Percentiles rank a stretch among this genome's conserved stretches.
phyloP scores from a whole-genome alignment of 35 echinoderm and acorn worm genomes.

The Ophiothrix spiculata region DNA sequence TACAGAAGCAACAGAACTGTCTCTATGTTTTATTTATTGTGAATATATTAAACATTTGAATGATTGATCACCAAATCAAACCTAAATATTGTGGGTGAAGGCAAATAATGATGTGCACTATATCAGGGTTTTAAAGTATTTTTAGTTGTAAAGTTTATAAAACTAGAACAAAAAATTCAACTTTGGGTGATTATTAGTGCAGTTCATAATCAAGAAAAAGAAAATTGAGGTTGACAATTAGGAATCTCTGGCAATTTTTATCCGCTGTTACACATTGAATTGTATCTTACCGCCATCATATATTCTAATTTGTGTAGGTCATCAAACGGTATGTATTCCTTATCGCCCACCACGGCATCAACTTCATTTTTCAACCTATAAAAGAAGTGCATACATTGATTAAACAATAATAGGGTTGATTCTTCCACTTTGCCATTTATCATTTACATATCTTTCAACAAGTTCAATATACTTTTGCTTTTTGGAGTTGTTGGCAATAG shows the following conservation, averaged over 20 bases:
- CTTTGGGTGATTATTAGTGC: too few relatives aligned
- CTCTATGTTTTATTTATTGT: too few relatives aligned
- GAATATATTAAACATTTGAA: too few relatives aligned
- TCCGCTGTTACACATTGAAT: background rate
- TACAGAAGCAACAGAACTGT: too few relatives aligned
- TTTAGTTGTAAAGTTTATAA: background rate
- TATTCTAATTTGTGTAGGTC: slow-evolving; percentile 70
- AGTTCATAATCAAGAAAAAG: too few relatives aligned
- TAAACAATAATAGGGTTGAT: background rate
- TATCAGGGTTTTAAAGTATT: background rate
- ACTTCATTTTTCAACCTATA: slow-evolving; percentile 46
- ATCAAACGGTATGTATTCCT: slow-evolving; percentile 37
- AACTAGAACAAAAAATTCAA: background rate
- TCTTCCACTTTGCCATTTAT: background rate
- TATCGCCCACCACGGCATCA: slow-evolving; percentile 48
- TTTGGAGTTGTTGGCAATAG: background rate
- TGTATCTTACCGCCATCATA: slow-evolving; percentile 44
- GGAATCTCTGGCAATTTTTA: background rate
- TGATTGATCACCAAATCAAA: too few relatives aligned
- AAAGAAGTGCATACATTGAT: background rate
- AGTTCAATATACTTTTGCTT: background rate
- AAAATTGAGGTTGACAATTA: background rate
- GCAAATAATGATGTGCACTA: background rate
- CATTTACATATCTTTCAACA: background rate
- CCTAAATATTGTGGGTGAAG: too few relatives aligned